phyloP scores from a whole-genome alignment of 2,888 invertebrate species.

The Pachliopta kotzebuea region DNA sequence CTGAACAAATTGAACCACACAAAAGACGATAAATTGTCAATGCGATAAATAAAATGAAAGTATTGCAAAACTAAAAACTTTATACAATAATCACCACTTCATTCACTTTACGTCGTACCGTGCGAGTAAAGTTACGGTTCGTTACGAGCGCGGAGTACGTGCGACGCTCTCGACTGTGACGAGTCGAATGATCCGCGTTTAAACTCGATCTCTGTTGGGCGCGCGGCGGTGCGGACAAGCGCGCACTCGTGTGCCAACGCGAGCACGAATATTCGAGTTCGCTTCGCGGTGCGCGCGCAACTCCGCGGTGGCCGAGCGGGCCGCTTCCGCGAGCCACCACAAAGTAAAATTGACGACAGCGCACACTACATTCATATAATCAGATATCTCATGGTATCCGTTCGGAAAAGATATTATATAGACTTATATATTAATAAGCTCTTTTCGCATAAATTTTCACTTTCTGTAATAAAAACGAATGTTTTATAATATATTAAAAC shows the following conservation, averaged over 20 bases:
- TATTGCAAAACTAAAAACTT: constrained; percentile 48
- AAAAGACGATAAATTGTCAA: constrained; percentile 59
- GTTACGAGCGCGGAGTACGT: constrained; percentile 49
- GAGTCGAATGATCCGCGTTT: constrained; percentile 55
- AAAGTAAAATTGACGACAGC: constrained; percentile 56
- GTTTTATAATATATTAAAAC: too few relatives aligned
- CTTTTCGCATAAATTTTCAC: constrained; percentile 17
- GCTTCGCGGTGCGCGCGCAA: constrained; percentile 30
- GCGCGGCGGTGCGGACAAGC: constrained; percentile 2
- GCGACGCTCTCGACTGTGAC: constrained; percentile 52
- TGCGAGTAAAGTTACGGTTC: constrained; percentile 66
- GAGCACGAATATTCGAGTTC: constrained; percentile 20
- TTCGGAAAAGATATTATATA: constrained; percentile 33
- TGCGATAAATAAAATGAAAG: constrained; percentile 52
- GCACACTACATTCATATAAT: constrained; percentile 55
- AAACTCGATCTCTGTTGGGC: constrained; percentile 10
- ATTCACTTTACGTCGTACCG: constrained; percentile 56
- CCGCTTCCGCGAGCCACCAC: constrained; percentile 47
- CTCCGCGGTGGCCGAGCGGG: constrained; percentile 32
- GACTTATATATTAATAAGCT: too few relatives aligned
- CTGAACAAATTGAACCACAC: constrained; percentile 71
- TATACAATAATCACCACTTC: constrained; percentile 60
- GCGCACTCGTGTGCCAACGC: background rate
- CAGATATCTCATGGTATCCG: constrained; percentile 57
- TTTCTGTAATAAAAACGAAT: constrained; percentile 6